Percentiles rank a stretch among this genome's conserved stretches.
phyloP scores from a whole-genome alignment of 1,140 invertebrate genomes.

The Aradophagus sp. region DNA sequence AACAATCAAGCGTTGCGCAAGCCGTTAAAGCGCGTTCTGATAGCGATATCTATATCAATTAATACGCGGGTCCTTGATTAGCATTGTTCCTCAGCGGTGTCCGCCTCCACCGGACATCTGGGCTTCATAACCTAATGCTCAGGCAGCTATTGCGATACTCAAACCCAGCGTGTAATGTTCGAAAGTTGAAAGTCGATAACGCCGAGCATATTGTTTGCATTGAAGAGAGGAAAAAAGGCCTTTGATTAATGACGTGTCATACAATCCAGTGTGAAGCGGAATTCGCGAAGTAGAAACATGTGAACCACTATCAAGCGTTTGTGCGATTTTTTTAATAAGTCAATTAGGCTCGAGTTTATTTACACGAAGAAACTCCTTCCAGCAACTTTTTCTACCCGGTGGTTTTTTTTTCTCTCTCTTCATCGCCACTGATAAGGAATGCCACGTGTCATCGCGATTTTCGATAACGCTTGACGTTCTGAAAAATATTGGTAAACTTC shows the following conservation, averaged over 20 bases:
- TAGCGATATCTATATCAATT: constrained; percentile 43
- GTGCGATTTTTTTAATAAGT: constrained; percentile 36
- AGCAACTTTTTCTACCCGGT: too few relatives aligned
- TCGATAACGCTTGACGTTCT: background rate
- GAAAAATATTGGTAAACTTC: constrained; percentile 5
- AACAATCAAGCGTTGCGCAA: constrained; percentile 37
- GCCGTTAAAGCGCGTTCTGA: constrained; percentile 12
- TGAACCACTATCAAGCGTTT: constrained; percentile 19
- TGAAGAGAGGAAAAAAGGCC: constrained; percentile 35
- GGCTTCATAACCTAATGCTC: constrained; percentile 37
- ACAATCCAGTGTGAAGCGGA: constrained; percentile 25
- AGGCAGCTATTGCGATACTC: constrained; percentile 27
- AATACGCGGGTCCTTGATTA: constrained; percentile 45
- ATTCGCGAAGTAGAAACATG: constrained; percentile 25
- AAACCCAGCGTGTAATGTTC: constrained; percentile 16
- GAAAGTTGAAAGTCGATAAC: constrained; percentile 50
- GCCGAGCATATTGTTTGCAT: constrained; percentile 38
- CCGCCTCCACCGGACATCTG: constrained; percentile 23
- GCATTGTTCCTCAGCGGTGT: constrained; percentile 27
- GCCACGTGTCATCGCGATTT: background rate
- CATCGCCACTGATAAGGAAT: background rate
- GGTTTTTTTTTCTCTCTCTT: constrained; percentile 1
- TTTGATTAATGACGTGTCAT: constrained; percentile 50
- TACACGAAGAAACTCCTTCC: constrained; percentile 16
- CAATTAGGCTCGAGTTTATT: too few relatives aligned